These are phyloP conservation scores for Cettia cetti DNA, from an alignment of 2,113 vertebrate genomes.

Conservation along the genomic window DNA sequence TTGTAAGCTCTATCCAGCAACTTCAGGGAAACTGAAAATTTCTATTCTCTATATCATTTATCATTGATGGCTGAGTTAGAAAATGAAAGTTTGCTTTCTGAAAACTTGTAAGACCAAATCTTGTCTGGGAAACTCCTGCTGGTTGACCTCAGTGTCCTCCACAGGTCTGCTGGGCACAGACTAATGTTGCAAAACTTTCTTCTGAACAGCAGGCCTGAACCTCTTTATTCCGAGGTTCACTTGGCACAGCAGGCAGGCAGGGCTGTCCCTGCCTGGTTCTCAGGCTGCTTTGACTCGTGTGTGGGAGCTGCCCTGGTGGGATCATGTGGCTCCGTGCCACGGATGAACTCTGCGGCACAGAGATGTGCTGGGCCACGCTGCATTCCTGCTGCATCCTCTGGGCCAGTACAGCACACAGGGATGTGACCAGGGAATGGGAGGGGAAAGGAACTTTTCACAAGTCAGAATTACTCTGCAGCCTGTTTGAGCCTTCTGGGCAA, in stretches of 20 bases:
- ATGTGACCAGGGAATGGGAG: background rate
- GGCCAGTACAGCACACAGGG: background rate
- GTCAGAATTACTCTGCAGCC: background rate
- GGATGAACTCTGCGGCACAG: rapidly evolving
- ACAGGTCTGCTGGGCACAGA: background rate
- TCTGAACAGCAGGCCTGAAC: background rate
- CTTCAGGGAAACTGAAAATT: background rate
- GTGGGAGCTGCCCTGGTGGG: background rate
- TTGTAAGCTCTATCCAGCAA: background rate
- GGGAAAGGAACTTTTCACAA: background rate
- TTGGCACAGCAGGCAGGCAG: constrained; percentile 6
- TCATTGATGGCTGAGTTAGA: background rate
- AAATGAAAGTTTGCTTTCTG: background rate
- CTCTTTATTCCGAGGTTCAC: background rate
- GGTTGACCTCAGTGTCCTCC: background rate
- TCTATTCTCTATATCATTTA: background rate
- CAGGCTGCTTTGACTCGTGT: background rate
- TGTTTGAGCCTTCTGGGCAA: background rate
- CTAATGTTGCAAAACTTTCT: background rate
- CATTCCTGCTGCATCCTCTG: background rate
- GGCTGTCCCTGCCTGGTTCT: background rate
- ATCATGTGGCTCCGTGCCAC: background rate
- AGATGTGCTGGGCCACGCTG: background rate
- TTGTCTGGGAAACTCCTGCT: background rate
- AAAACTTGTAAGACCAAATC: background rate